A percentile compares a stretch with the other conserved stretches of the same genome.
These are phyloP conservation scores for Thrips palmi DNA, from an alignment of 1,140 invertebrate species.

Conservation along the genomic window DNA sequence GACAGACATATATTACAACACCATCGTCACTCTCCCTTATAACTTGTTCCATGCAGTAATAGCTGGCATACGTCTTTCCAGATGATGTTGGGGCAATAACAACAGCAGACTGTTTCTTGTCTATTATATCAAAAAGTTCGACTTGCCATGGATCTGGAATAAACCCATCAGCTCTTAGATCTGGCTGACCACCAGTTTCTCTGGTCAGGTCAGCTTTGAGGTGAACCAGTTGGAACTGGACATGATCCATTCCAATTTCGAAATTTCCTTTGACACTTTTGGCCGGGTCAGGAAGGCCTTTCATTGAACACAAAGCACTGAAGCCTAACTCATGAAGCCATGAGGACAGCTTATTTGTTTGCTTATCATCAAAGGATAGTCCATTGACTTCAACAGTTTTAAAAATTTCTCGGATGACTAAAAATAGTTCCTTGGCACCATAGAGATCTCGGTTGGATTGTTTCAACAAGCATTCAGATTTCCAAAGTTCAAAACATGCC, in stretches of 20 bases:
- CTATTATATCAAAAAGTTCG: conserved; percentile 14
- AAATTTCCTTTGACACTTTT: not conserved
- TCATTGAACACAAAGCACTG: conserved; percentile 9
- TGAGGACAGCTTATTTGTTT: conserved; percentile 4
- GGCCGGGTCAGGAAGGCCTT: conserved; percentile 6
- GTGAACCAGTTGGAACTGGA: conserved; percentile 14
- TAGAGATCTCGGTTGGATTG: not conserved
- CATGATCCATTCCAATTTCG: conserved; percentile 6
- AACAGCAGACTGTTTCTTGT: conserved; percentile 14
- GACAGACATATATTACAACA: conserved; percentile 15
- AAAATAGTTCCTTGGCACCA: conserved; percentile 6
- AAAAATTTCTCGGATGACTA: conserved; percentile 1
- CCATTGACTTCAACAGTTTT: not conserved
- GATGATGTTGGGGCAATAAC: conserved; percentile 17
- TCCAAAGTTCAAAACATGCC: conserved; percentile 2
- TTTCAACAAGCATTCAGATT: not conserved
- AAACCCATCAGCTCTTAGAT: conserved; percentile 13
- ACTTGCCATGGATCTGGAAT: conserved; percentile 16
- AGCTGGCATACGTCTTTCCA: conserved; percentile 17
- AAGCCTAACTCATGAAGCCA: conserved; percentile 12
- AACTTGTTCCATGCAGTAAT: conserved; percentile 17
- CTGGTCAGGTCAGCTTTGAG: conserved; percentile 13
- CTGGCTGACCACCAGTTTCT: conserved; percentile 4
- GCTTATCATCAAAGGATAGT: not conserved
- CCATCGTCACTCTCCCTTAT: conserved; percentile 14